These are phyloP conservation scores for Astyanax mexicanus DNA, from an alignment of 2,797 vertebrate species.

Conservation along the genomic window DNA sequence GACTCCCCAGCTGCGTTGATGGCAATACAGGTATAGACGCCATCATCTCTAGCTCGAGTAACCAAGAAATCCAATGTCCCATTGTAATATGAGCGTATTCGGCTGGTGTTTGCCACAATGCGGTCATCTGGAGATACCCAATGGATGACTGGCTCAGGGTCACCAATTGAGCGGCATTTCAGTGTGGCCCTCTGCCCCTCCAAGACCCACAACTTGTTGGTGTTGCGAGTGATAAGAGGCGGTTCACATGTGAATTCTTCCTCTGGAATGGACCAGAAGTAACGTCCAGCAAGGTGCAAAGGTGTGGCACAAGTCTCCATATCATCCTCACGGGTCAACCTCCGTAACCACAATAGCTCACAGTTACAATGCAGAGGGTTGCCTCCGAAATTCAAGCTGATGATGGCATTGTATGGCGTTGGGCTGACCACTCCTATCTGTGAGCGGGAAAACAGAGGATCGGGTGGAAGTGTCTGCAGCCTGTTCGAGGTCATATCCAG, in stretches of 20 bases:
- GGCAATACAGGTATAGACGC: conserved; percentile 82
- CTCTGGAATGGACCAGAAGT: conserved; percentile 93
- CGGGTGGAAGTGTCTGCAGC: conserved; percentile 88
- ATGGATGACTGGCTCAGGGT: conserved; percentile 88
- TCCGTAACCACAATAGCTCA: conserved; percentile 89
- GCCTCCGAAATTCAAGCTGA: conserved; percentile 89
- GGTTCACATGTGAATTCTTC: conserved; percentile 94
- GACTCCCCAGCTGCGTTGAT: conserved; percentile 84
- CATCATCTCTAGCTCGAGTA: conserved; percentile 77
- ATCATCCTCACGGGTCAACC: conserved; percentile 87
- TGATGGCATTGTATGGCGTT: conserved; percentile 83
- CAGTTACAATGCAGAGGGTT: conserved; percentile 95
- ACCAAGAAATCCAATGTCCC: conserved; percentile 83
- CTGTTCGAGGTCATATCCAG: conserved; percentile 95
- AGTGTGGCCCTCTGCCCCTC: conserved; percentile 90
- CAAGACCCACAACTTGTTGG: conserved; percentile 90
- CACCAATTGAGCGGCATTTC: conserved; percentile 88
- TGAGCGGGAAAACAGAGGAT: conserved; percentile 88
- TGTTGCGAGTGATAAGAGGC: conserved; percentile 92
- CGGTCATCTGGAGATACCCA: conserved; percentile 94
- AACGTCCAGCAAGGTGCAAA: conserved; percentile 82
- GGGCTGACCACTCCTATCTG: conserved; percentile 87
- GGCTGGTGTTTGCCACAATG: conserved; percentile 83
- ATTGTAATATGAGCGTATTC: conserved; percentile 79
- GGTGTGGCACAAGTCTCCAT: conserved; percentile 94